A percentile compares a stretch with the other conserved stretches of the same genome.
These are phyloP conservation scores for Napeogenes sylphis DNA, from an alignment of 2,888 invertebrate genomes.

Conservation along the genomic window DNA sequence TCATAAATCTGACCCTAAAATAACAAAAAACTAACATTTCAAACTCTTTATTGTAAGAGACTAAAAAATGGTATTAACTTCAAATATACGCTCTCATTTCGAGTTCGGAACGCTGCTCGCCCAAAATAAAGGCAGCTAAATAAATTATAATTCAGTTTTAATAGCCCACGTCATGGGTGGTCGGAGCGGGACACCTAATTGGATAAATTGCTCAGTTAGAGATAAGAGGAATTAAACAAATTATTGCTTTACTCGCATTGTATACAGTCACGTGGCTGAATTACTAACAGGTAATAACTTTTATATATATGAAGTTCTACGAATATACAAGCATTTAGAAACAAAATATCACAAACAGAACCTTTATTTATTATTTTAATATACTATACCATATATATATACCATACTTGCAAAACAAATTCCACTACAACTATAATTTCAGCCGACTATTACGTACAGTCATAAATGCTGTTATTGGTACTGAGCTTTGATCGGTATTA, in stretches of 20 bases:
- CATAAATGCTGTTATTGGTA: neutral
- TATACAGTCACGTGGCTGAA: conserved; percentile 34
- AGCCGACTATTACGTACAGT: neutral
- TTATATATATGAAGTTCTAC: neutral
- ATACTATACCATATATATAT: too few relatives aligned
- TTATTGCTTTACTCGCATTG: conserved; percentile 56
- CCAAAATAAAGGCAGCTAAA: conserved; percentile 60
- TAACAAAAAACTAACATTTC: conserved; percentile 2
- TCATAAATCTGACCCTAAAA: conserved; percentile 4
- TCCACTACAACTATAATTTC: neutral
- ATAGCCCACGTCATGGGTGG: conserved; percentile 72
- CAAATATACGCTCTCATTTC: conserved; percentile 24
- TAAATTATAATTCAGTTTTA: conserved; percentile 75
- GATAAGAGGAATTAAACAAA: conserved; percentile 71
- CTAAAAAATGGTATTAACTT: conserved; percentile 20
- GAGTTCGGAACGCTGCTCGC: conserved; percentile 23
- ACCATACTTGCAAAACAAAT: neutral
- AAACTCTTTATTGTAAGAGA: conserved; percentile 9
- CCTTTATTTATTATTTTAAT: neutral
- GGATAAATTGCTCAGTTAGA: conserved; percentile 74
- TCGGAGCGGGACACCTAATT: conserved; percentile 61
- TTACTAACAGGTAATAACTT: neutral
- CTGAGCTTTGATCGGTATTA: conserved; percentile 20
- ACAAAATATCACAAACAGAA: neutral
- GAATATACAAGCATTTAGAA: neutral